These are phyloP conservation scores for Pseudomyrmex sp. DNA, from an alignment of 1,140 invertebrate species.

Conservation along the genomic window DNA sequence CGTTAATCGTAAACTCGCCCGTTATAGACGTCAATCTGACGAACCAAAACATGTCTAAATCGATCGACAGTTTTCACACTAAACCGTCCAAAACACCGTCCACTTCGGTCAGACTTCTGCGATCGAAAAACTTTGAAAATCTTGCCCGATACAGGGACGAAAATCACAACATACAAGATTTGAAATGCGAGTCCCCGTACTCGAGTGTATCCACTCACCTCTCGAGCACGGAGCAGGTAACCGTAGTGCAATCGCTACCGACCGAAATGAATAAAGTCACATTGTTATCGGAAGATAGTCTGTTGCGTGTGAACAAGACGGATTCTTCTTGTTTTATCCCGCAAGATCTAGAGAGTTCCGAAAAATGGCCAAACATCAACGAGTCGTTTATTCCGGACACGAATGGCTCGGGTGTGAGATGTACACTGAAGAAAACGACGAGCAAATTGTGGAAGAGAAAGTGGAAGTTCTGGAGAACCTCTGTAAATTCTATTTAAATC, in stretches of 20 bases:
- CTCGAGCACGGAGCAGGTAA: background rate
- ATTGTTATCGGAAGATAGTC: constrained; percentile 31
- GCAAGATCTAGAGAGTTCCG: background rate
- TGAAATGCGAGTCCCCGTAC: background rate
- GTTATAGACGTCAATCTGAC: background rate
- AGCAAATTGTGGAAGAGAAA: constrained; percentile 49
- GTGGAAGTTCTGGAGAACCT: constrained; percentile 74
- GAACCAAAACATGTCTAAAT: constrained; percentile 47
- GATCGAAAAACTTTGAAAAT: constrained; percentile 69
- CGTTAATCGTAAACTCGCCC: background rate
- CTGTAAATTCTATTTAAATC: constrained; percentile 17
- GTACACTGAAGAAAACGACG: background rate
- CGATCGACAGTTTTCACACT: constrained; percentile 42
- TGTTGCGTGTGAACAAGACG: background rate
- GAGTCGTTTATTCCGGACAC: background rate
- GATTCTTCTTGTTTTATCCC: background rate
- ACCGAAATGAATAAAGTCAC: constrained; percentile 61
- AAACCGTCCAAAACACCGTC: constrained; percentile 6
- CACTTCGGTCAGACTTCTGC: constrained; percentile 36
- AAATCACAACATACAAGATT: constrained; percentile 59
- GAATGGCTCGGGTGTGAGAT: background rate
- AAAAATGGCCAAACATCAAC: background rate
- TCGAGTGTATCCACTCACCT: constrained; percentile 1
- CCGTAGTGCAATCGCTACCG: constrained; percentile 22
- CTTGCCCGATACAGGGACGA: constrained; percentile 64